Conservation (phyloP, 2,797 vertebrate species). For the Neosilurus mollespiculum region DNA sequence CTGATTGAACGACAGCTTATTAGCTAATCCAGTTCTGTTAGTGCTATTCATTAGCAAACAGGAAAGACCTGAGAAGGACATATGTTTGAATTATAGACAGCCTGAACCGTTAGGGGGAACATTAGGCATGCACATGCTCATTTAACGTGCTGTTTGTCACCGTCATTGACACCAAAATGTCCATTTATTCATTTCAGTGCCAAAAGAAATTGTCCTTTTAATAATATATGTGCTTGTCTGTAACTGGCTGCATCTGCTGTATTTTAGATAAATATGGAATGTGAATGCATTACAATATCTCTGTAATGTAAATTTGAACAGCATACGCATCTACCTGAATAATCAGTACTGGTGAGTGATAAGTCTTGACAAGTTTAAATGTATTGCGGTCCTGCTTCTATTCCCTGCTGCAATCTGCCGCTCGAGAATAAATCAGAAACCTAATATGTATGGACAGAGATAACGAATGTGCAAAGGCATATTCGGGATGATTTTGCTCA, state of each 20-base stretch:
- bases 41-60: slow-evolving; percentile 27
- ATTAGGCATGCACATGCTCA: slow-evolving; percentile 57
- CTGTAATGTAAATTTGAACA: slow-evolving; percentile 44
- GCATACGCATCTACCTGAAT: slow-evolving; percentile 34
- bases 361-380: slow-evolving; percentile 33
- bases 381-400: slow-evolving; percentile 1
- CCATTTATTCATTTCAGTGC: slow-evolving; percentile 61
- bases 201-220: slow-evolving; percentile 53
- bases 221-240: slow-evolving; percentile 48
- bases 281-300: slow-evolving; percentile 58
- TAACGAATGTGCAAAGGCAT: neutral
- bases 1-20: slow-evolving; percentile 37
- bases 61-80: slow-evolving; percentile 45
- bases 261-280: slow-evolving; percentile 61
- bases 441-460: slow-evolving; percentile 5
- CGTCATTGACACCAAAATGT: slow-evolving; percentile 51
- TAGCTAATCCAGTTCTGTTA: slow-evolving; percentile 29
- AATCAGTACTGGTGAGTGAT: slow-evolving; percentile 30
- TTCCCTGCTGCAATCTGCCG: slow-evolving; percentile 18
- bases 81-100: slow-evolving; percentile 58
- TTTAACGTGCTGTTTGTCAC: slow-evolving; percentile 64
- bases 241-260: slow-evolving; percentile 55
- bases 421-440: slow-evolving; percentile 17
- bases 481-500: slow-evolving; percentile 5
- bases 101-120: slow-evolving; percentile 55